These are phyloP conservation scores for Epicauta chinensis DNA, from an alignment of 1,140 invertebrate genomes.

Conservation along the genomic window DNA sequence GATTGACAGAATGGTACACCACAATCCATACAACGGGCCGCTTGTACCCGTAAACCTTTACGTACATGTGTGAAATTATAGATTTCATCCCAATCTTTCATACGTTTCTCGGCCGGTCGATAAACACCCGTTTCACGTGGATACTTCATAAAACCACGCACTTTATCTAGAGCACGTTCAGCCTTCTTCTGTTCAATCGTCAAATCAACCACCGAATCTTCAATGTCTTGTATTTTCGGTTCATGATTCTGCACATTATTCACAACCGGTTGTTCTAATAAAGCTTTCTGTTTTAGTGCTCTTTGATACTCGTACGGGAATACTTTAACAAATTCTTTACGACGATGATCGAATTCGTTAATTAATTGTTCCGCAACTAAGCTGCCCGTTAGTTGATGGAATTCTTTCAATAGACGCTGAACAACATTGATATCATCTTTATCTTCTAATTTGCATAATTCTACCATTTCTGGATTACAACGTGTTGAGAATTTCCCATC, in stretches of 20 bases:
- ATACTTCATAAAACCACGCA: slow-evolving; percentile 90
- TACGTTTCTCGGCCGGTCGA: slow-evolving; percentile 70
- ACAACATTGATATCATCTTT: slow-evolving; percentile 78
- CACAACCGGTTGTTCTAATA: slow-evolving; percentile 46
- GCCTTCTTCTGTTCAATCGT: slow-evolving; percentile 69
- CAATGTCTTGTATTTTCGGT: slow-evolving; percentile 71
- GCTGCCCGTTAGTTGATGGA: slow-evolving; percentile 86
- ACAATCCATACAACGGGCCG: slow-evolving; percentile 98
- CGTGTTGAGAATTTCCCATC: slow-evolving; percentile 79
- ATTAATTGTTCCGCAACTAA: slow-evolving; percentile 74
- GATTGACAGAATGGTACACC: slow-evolving; percentile 99
- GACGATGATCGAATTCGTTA: slow-evolving; percentile 72
- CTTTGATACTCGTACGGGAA: slow-evolving; percentile 97
- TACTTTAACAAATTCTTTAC: slow-evolving; percentile 87
- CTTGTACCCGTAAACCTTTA: slow-evolving; percentile 83
- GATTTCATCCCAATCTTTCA: slow-evolving; percentile 96
- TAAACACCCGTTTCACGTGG: slow-evolving; percentile 80
- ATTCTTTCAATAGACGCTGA: slow-evolving; percentile 75
- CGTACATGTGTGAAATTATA: slow-evolving; percentile 83
- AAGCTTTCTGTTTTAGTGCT: slow-evolving; percentile 70
- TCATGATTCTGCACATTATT: slow-evolving; percentile 35
- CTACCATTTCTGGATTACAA: slow-evolving; percentile 89
- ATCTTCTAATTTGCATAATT: slow-evolving; percentile 72
- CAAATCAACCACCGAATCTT: slow-evolving; percentile 73
- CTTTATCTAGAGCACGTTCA: slow-evolving; percentile 81